Conservation (phyloP, 1,140 invertebrate species). For the Pseudomyrmex pallidus region DNA sequence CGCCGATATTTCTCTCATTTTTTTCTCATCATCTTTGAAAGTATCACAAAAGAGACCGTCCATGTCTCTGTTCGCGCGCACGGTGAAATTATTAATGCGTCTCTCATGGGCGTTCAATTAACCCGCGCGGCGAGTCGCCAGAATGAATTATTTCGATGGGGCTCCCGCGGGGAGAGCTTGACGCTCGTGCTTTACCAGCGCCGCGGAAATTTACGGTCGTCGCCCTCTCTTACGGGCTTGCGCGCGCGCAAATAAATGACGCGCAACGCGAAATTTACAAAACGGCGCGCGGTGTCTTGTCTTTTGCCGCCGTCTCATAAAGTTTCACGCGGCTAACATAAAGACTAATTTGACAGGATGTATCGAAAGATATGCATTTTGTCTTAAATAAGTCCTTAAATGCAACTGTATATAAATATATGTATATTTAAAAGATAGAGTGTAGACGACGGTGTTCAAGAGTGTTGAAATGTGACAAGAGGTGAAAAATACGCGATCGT, state of each 20-base stretch:
- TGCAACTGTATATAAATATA: neutral
- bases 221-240: conserved; percentile 9
- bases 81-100: conserved; percentile 65
- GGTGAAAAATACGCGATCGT: neutral
- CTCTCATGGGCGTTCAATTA: conserved; percentile 65
- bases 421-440: neutral
- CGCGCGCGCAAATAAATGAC: neutral
- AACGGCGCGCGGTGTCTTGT: no score
- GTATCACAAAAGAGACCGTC: neutral
- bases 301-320: no score
- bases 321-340: no score
- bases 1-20: neutral
- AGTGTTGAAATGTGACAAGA: neutral
- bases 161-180: neutral
- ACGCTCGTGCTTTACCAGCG: conserved; percentile 42
- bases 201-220: conserved; percentile 58
- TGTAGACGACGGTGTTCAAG: no score
- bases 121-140: conserved; percentile 26
- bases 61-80: conserved; percentile 4
- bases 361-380: neutral
- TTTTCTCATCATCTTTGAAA: neutral
- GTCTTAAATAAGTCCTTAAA: neutral
- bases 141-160: conserved; percentile 60
- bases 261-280: no score
- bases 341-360: no score